A percentile compares a stretch with the other conserved stretches of the same genome.
phyloP scores from a whole-genome alignment of 2,113 vertebrate genomes.

The Misgurnus anguillicaudatus region DNA sequence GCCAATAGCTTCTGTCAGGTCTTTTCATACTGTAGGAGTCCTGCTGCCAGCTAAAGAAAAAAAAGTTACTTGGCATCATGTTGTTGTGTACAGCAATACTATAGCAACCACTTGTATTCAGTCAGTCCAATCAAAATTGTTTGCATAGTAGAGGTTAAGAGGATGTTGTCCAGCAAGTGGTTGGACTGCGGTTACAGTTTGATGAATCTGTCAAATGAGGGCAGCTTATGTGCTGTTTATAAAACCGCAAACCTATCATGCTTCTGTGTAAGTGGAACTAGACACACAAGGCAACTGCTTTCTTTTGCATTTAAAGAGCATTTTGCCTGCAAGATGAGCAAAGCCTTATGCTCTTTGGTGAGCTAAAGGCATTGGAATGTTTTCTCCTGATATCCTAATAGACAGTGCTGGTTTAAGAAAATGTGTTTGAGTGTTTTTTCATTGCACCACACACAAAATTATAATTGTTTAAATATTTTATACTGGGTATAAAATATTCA shows the following conservation, averaged over 20 bases:
- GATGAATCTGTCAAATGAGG: not conserved
- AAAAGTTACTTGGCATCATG: slow-evolving; percentile 5
- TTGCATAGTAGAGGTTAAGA: slow-evolving; percentile 2
- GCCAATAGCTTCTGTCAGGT: slow-evolving; percentile 12
- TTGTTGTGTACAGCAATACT: slow-evolving; percentile 1
- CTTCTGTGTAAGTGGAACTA: not conserved
- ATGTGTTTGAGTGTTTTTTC: not conserved
- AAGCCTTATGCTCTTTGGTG: too few relatives aligned
- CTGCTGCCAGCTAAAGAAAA: slow-evolving; percentile 10
- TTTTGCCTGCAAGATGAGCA: not conserved
- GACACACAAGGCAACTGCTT: not conserved
- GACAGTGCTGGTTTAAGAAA: not conserved
- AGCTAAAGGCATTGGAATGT: not conserved
- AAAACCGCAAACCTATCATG: not conserved
- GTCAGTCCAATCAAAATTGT: not conserved
- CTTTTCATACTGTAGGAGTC: not conserved
- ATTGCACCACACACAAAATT: not conserved
- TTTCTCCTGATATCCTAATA: not conserved
- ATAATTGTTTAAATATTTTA: not conserved
- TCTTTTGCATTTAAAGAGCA: not conserved
- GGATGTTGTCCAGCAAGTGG: not conserved
- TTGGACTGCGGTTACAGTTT: slow-evolving; percentile 1
- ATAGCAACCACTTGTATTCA: slow-evolving; percentile 8
- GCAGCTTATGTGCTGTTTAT: not conserved
- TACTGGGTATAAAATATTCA: too few relatives aligned